A percentile compares a stretch with the other conserved stretches of the same genome.
Conservation (phyloP, 1,140 invertebrate genomes). For the Drosophila biarmipes region DNA sequence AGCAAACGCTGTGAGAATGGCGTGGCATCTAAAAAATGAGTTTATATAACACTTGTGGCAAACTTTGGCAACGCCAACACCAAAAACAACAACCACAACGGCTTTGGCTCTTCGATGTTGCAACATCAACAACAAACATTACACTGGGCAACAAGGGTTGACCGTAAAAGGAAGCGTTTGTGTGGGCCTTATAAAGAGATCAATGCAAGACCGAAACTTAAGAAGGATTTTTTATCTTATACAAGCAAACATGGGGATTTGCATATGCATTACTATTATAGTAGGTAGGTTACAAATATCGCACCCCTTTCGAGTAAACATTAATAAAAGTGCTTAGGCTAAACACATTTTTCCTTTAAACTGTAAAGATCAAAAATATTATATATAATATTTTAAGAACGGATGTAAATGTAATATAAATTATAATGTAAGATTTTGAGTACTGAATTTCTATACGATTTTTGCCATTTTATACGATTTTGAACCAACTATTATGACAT, state of each 20-base stretch:
- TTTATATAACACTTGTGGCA: constrained; percentile 76
- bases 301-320: too few species aligned
- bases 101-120: constrained; percentile 50
- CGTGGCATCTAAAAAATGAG: constrained; percentile 76
- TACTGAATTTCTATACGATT: too few species aligned
- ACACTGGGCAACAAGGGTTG: constrained; percentile 43
- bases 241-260: too few species aligned
- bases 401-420: too few species aligned
- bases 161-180: constrained; percentile 4
- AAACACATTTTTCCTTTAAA: too few species aligned
- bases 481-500: background rate
- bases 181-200: constrained; percentile 14
- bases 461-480: background rate
- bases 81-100: constrained; percentile 41
- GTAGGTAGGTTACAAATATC: too few species aligned
- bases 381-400: too few species aligned
- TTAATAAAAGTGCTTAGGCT: too few species aligned
- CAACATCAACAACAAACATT: constrained; percentile 43
- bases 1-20: constrained; percentile 69
- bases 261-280: too few species aligned
- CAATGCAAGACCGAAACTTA: constrained; percentile 3
- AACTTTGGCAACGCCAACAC: constrained; percentile 49
- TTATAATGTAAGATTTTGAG: too few species aligned
- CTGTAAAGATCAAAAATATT: too few species aligned
- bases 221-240: background rate